Evolutionary conservation across 2,113 vertebrate genomes (phyloP).

Genomic region (Sisor rabdophorus): DNA sequence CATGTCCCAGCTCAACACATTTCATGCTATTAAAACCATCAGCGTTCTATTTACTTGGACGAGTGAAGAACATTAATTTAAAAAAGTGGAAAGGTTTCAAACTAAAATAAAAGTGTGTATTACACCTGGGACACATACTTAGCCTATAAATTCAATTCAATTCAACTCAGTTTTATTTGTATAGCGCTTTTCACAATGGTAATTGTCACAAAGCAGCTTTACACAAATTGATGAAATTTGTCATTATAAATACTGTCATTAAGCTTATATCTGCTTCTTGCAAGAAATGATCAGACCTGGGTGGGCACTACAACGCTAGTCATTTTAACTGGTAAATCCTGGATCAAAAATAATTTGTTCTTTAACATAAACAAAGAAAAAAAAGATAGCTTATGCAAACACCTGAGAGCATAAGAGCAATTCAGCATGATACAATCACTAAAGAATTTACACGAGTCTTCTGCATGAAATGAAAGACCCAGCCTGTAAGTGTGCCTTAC

Average conservation of each 20-base stretch:
- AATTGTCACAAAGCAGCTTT: too few relatives aligned
- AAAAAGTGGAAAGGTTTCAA: slow-evolving; percentile 20
- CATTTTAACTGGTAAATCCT: slow-evolving; percentile 55
- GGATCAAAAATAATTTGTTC: slow-evolving; percentile 23
- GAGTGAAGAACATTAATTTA: background rate
- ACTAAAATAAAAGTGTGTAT: background rate
- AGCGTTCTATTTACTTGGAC: slow-evolving; percentile 39
- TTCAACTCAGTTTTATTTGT: too few relatives aligned
- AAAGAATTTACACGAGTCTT: slow-evolving; percentile 82
- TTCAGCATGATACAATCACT: slow-evolving; percentile 82
- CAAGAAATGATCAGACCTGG: background rate
- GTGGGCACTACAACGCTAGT: slow-evolving; percentile 39
- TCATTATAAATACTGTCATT: background rate
- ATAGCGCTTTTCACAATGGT: too few relatives aligned
- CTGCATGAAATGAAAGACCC: slow-evolving; percentile 85
- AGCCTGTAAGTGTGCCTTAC: slow-evolving; percentile 90
- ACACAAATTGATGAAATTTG: too few relatives aligned
- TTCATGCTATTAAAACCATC: slow-evolving; percentile 69
- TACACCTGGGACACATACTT: slow-evolving; percentile 19
- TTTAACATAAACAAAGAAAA: slow-evolving; percentile 44
- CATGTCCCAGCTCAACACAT: slow-evolving; percentile 77
- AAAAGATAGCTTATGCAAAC: slow-evolving; percentile 64
- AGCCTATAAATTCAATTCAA: too few relatives aligned
- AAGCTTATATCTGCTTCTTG: background rate
- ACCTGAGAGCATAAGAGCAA: slow-evolving; percentile 54